These are phyloP conservation scores for Cirrhinus mrigala DNA, from an alignment of 2,797 vertebrate genomes.

Conservation along the genomic window DNA sequence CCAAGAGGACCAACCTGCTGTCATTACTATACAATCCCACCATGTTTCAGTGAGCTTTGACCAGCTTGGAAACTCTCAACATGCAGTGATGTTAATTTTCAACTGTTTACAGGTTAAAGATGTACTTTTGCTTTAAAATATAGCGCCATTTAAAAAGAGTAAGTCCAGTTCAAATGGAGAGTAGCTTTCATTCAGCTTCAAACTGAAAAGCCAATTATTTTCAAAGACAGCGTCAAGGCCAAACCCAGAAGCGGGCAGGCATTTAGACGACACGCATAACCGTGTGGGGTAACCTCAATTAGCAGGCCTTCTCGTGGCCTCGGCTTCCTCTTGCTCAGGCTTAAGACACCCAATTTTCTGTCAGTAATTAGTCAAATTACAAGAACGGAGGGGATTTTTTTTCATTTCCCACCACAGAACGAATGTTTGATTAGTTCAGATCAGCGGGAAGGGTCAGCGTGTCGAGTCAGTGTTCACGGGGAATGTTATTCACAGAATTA, in stretches of 20 bases:
- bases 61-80: constrained; percentile 13
- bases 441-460: constrained; percentile 50
- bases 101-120: constrained; percentile 24
- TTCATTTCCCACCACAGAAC: constrained; percentile 18
- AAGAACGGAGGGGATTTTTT: constrained; percentile 13
- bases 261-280: constrained; percentile 10
- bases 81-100: neutral
- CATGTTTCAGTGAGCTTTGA: neutral
- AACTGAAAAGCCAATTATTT: constrained; percentile 53
- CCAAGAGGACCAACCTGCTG: neutral
- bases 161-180: neutral
- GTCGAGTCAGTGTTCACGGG: constrained; percentile 34
- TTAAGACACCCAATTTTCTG: constrained; percentile 52
- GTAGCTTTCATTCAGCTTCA: constrained; percentile 36
- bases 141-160: constrained; percentile 7
- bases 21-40: neutral
- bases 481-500: constrained; percentile 57
- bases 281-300: constrained; percentile 52
- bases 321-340: constrained; percentile 23
- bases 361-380: constrained; percentile 58
- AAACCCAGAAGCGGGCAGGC: constrained; percentile 7
- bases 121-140: constrained; percentile 30
- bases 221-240: constrained; percentile 44
- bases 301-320: constrained; percentile 42
- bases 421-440: constrained; percentile 54